Conservation (phyloP, 1,140 invertebrate species). For the Drosophila dunni region DNA sequence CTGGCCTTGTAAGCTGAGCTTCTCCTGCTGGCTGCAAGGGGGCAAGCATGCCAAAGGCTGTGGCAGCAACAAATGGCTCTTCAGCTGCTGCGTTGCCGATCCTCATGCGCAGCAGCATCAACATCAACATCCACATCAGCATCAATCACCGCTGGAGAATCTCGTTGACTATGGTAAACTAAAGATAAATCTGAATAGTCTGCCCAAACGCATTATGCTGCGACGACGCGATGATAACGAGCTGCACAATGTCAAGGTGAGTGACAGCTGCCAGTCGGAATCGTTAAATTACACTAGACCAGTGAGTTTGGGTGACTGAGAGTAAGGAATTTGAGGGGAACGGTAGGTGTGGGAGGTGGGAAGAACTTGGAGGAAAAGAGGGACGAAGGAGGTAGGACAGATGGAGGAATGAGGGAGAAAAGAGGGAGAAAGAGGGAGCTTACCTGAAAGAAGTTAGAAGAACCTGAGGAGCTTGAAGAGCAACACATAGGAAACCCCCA, state of each 20-base stretch:
- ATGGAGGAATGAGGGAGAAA: neutral
- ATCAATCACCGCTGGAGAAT: constrained; percentile 80
- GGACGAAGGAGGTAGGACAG: neutral
- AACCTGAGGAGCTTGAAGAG: neutral
- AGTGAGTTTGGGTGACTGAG: neutral
- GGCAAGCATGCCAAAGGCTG: constrained; percentile 88
- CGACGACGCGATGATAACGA: constrained; percentile 79
- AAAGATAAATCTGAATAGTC: constrained; percentile 53
- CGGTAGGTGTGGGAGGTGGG: neutral
- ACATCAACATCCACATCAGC: constrained; percentile 57
- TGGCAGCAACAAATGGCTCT: constrained; percentile 88
- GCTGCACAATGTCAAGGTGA: constrained; percentile 63
- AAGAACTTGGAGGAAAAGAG: neutral
- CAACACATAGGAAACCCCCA: neutral
- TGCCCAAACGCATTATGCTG: constrained; percentile 78
- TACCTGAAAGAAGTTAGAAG: neutral
- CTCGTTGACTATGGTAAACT: constrained; percentile 73
- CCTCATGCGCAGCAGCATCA: constrained; percentile 87
- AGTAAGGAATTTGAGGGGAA: neutral
- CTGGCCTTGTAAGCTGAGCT: constrained; percentile 88
- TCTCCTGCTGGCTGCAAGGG: constrained; percentile 90
- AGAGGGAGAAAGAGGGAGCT: neutral
- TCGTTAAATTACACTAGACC: constrained; percentile 30
- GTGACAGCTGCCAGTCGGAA: constrained; percentile 13
- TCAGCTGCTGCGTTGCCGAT: constrained; percentile 88